phyloP scores from a whole-genome alignment of 2,888 invertebrate genomes.

The Dasysyrphus albostriatus region DNA sequence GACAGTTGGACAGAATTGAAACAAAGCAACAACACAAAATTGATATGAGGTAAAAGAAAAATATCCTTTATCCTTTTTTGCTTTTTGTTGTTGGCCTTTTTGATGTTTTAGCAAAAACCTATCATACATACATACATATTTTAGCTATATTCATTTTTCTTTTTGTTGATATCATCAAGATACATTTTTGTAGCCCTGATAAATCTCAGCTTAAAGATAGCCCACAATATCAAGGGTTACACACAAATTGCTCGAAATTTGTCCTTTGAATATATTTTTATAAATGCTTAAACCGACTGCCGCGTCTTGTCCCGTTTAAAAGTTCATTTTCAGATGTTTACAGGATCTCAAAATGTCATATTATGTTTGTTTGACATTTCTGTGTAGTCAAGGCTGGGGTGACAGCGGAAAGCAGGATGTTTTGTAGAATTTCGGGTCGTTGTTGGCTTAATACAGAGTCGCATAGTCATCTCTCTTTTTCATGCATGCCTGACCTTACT shows the following conservation, averaged over 20 bases:
- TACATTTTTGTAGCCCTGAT: constrained; percentile 5
- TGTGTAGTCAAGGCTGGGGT: not conserved
- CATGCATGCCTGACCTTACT: constrained; percentile 41
- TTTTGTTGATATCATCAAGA: constrained; percentile 64
- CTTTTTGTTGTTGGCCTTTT: constrained; percentile 23
- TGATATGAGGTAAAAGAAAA: constrained; percentile 18
- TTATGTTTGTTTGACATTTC: constrained; percentile 31
- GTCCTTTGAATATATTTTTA: not conserved
- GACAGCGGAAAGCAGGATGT: not conserved
- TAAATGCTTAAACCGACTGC: not conserved
- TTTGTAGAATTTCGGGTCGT: not conserved
- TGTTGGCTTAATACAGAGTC: constrained; percentile 27
- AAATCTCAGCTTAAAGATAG: constrained; percentile 7
- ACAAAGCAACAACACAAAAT: constrained; percentile 23
- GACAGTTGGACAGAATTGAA: constrained; percentile 67
- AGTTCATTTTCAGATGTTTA: not conserved
- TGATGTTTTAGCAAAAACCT: constrained; percentile 13
- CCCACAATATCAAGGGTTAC: not conserved
- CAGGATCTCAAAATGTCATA: not conserved
- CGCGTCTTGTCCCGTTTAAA: not conserved
- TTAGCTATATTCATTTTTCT: constrained; percentile 63
- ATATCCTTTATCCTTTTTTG: constrained; percentile 41
- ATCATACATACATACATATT: constrained; percentile 30
- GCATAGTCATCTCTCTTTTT: not conserved
- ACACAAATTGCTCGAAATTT: not conserved